Conservation (phyloP, 1,140 invertebrate genomes). For the Melipona quadrifasciata region DNA sequence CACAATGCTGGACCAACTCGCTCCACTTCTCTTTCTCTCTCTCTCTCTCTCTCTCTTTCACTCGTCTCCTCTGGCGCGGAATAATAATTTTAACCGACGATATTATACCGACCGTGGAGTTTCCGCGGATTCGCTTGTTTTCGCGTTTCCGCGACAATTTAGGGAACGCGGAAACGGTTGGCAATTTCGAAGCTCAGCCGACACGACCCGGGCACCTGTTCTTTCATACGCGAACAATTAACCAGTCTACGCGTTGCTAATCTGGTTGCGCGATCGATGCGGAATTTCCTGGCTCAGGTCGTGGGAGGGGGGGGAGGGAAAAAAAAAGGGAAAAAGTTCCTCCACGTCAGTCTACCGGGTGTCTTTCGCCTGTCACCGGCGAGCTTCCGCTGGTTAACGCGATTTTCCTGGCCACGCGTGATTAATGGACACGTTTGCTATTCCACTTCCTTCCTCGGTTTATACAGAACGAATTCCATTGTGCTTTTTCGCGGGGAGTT, state of each 20-base stretch:
- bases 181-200: slow-evolving; percentile 32
- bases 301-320: not conserved
- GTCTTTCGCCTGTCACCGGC: not conserved
- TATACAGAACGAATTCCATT: too few species aligned
- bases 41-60: not conserved
- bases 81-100: slow-evolving; percentile 57
- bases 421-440: not conserved
- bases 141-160: slow-evolving; percentile 26
- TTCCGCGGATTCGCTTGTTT: slow-evolving; percentile 14
- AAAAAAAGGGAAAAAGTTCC: slow-evolving; percentile 2
- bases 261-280: slow-evolving; percentile 27
- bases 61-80: not conserved
- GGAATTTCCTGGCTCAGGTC: not conserved
- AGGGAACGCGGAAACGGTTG: not conserved
- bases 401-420: not conserved
- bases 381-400: slow-evolving; percentile 5
- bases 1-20: slow-evolving; percentile 30
- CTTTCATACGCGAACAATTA: slow-evolving; percentile 47
- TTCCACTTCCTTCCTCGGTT: not conserved
- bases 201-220: slow-evolving; percentile 12
- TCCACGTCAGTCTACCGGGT: not conserved
- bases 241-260: slow-evolving; percentile 14
- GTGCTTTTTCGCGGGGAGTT: too few species aligned
- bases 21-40: not conserved
- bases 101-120: slow-evolving; percentile 41